Percentiles rank a stretch among this genome's conserved stretches.
Evolutionary conservation across 1,140 invertebrate genomes (phyloP).

Genomic region (Chymomyza costata): DNA sequence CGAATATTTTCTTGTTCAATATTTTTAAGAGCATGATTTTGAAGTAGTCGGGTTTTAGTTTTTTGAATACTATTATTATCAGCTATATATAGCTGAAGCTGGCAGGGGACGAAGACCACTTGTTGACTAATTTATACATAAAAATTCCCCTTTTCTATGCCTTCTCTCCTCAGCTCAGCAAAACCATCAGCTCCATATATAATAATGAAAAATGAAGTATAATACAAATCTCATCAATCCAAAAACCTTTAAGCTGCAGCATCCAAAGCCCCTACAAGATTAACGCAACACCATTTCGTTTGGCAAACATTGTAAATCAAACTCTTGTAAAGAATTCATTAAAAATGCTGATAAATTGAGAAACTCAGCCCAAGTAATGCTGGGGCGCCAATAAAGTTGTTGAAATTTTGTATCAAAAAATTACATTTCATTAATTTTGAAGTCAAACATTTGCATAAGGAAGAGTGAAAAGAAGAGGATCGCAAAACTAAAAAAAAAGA

Average conservation of each 20-base stretch:
- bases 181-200: too few relatives aligned
- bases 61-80: too few relatives aligned
- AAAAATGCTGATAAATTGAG: slow-evolving; percentile 36
- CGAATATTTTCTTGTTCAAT: too few relatives aligned
- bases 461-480: not conserved
- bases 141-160: too few relatives aligned
- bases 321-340: slow-evolving; percentile 6
- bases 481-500: slow-evolving; percentile 10
- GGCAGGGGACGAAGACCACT: too few relatives aligned
- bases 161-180: too few relatives aligned
- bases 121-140: too few relatives aligned
- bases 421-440: slow-evolving; percentile 64
- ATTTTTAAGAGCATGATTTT: too few relatives aligned
- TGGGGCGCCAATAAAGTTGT: slow-evolving; percentile 55
- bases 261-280: slow-evolving; percentile 13
- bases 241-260: not conserved
- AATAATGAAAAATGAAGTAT: too few relatives aligned
- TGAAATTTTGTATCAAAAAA: slow-evolving; percentile 59
- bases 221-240: too few relatives aligned
- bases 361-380: slow-evolving; percentile 1
- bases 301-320: slow-evolving; percentile 60
- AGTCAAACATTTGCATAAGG: slow-evolving; percentile 46
- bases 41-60: too few relatives aligned
- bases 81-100: too few relatives aligned
- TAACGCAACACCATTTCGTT: slow-evolving; percentile 32